Base-by-base conservation (phyloP, 2,797 vertebrate species). In the Sebastes glaucus region DNA sequence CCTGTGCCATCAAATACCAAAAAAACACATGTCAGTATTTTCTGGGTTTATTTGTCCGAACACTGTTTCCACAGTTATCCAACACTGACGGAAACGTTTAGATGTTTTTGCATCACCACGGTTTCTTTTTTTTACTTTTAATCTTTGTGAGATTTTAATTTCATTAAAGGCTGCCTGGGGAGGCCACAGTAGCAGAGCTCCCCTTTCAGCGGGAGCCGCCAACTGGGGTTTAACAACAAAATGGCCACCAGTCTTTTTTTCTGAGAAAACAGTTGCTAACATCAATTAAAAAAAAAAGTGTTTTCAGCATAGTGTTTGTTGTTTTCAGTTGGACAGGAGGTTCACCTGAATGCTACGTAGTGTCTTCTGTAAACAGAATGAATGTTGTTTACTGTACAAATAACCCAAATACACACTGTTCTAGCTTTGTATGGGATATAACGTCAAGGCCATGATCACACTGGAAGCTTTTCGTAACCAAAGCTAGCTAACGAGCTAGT, bases 21-120 rank as follows among this genome's bases (percentile, higher is more conserved):
- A 81, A 87, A 81, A 25, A 9, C 18, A 11, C 59, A 62, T 66
- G n/a, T 64, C 71, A n/a, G 63, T 74, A 5, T 83, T 49, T 78
- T 68, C 20, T 63, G 52, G 6, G n/a, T 64, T 2, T 35, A 2
- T 32, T 28, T 56, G 25, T 56, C 25, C 1, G 2, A 46, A 18
- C 27, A 11, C 28, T 53, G 61, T 35, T 4, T 52, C 28, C 9
- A 18, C 62, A 55, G 20, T 23, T 27, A 23, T 18, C 22, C 14
- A 52, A 28, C n/a, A 22, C 11, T 3, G n/a, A 61, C 22, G 6
- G 27, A 33, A 23, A 23, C 14, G 14, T 67, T 55, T 20, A 0
- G 1, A 38, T 60, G 9, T 60, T 74, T 70, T 42, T 59, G 49
- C 65, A 74, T 61, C n/a, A 46, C 56, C n/a, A 2, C 0, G 7